Base-by-base conservation (phyloP, 2,888 invertebrate genomes). In the Meloe dianella region DNA sequence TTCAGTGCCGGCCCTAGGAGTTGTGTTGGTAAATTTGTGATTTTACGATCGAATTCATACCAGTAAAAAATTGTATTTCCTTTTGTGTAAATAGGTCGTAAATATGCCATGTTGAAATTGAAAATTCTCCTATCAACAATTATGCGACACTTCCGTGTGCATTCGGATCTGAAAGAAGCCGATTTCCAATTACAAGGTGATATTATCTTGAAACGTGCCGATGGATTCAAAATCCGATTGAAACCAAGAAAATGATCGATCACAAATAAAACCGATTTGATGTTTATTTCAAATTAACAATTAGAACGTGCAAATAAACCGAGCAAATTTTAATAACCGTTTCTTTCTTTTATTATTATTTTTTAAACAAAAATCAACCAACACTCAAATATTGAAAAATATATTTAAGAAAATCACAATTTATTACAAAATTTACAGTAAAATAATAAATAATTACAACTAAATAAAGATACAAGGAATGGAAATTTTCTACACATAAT, bases 1-100 rank as follows among this genome's bases (percentile, higher is more conserved):
- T 93, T 93, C 85, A 92, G 92, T 68, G 93, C 93, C 58, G 93
- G 93, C 27, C 92, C 93, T 1, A 87, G 93, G 70, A 92, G 92
- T 75, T 93, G 93, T 80, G 92, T 92, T 24, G 92, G 89, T 89
- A 77, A 84, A 87, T 81, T 30, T 30, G n/a, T n/a, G n/a, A n/a
- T 27, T 27, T 4, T 27, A 27, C 20, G 7, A 41, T 17, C 9
- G n/a, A n/a, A n/a, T n/a, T n/a, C n/a, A n/a, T n/a, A n/a, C n/a
- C n/a, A n/a, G n/a, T n/a, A n/a, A n/a, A n/a, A n/a, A n/a, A n/a
- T n/a, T n/a, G 29, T 58, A 57, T 57, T 59, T 51, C 54, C 72
- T 81, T 81, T n/a, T n/a, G n/a, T 24, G 12, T 14, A 35, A 20
- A 10, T 78, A 88, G 89, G 92, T 60, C 90, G 92, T 51, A 92